Evolutionary conservation across 2,113 vertebrate genomes (phyloP).

Genomic region (Macrotus californicus): DNA sequence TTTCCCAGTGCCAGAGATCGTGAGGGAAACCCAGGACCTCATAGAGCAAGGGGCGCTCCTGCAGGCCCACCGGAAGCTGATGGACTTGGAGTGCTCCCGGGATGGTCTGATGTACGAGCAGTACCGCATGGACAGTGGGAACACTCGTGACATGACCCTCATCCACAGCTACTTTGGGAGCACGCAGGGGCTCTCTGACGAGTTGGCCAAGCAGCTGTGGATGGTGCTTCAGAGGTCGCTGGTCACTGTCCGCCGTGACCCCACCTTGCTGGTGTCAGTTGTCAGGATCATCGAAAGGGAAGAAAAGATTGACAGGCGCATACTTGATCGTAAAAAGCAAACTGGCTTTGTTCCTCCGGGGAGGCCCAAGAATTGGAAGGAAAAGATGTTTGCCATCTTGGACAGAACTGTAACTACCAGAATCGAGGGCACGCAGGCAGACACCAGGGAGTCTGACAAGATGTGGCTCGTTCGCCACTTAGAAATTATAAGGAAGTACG

Average conservation of each 20-base stretch:
- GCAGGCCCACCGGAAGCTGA: conserved; percentile 93
- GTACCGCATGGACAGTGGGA: conserved; percentile 95
- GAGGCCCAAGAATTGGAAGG: conserved; percentile 95
- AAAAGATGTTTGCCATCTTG: conserved; percentile 91
- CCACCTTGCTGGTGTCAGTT: conserved; percentile 94
- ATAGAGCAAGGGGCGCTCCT: conserved; percentile 92
- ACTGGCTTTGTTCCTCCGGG: conserved; percentile 94
- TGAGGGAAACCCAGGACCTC: conserved; percentile 89
- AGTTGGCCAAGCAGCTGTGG: conserved; percentile 96
- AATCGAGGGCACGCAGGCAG: conserved; percentile 93
- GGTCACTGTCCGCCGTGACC: conserved; percentile 92
- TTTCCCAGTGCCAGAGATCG: conserved; percentile 93
- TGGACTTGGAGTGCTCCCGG: conserved; percentile 95
- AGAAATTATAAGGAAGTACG: conserved; percentile 93
- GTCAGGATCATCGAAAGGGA: conserved; percentile 97
- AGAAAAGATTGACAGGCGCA: conserved; percentile 93
- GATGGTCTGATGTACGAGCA: conserved; percentile 98
- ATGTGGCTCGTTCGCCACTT: conserved; percentile 99
- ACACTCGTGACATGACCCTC: conserved; percentile 92
- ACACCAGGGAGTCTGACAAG: conserved; percentile 93
- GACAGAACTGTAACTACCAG: conserved; percentile 90
- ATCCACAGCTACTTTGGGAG: conserved; percentile 93
- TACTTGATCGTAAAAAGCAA: conserved; percentile 94
- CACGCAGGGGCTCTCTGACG: conserved; percentile 92
- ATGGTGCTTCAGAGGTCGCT: conserved; percentile 94